phyloP scores from a whole-genome alignment of 2,888 invertebrate species.

The Harpagoxenus sublaevis region DNA sequence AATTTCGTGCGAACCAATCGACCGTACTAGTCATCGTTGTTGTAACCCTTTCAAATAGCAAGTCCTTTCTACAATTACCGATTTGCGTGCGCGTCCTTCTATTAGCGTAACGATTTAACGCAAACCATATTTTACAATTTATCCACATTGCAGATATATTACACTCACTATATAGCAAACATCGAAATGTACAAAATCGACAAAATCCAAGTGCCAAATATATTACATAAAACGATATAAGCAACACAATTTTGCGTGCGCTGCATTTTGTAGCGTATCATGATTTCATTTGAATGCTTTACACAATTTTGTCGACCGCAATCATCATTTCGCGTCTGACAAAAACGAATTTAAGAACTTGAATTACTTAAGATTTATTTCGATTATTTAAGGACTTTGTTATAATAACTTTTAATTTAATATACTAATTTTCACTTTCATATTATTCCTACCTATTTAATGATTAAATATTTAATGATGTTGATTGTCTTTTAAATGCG shows the following conservation, averaged over 20 bases:
- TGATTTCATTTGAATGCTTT: conserved; percentile 46
- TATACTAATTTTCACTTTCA: not conserved
- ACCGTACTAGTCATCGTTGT: conserved; percentile 72
- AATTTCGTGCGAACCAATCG: conserved; percentile 77
- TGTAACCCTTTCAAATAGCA: conserved; percentile 65
- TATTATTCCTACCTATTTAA: not conserved
- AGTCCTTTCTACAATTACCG: conserved; percentile 68
- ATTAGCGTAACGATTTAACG: conserved; percentile 31
- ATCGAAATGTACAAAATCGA: conserved; percentile 55
- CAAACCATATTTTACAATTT: conserved; percentile 52
- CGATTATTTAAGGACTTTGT: not conserved
- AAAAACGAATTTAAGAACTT: not conserved
- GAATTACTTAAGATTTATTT: not conserved
- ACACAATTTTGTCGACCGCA: not conserved
- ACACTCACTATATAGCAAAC: conserved; percentile 38
- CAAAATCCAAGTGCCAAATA: conserved; percentile 52
- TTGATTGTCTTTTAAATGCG: not conserved
- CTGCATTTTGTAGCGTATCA: conserved; percentile 33
- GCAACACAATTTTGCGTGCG: conserved; percentile 45
- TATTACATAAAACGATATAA: conserved; percentile 48
- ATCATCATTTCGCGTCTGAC: not conserved
- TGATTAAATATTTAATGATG: not conserved
- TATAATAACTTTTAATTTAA: no score
- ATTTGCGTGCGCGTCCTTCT: conserved; percentile 56
- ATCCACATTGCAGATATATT: conserved; percentile 42